Conservation (phyloP, 2,797 vertebrate genomes). For the Iguana delicatissima region DNA sequence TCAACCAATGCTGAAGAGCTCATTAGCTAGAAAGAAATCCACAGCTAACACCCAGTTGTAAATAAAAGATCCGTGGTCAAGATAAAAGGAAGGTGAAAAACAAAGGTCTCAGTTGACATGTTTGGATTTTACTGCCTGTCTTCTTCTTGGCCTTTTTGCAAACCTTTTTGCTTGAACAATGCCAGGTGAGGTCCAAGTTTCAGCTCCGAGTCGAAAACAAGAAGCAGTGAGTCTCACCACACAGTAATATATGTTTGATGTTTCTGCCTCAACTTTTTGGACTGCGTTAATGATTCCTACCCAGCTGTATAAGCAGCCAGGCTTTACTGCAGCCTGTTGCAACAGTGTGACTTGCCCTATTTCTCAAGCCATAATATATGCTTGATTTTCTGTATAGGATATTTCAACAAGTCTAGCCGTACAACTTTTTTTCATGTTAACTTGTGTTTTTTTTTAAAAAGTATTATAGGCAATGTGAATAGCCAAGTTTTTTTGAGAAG, state of each 20-base stretch:
- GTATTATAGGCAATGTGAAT: slow-evolving; percentile 21
- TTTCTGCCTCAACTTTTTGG: neutral
- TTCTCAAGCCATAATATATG: slow-evolving; percentile 32
- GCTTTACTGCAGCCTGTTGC: slow-evolving; percentile 29
- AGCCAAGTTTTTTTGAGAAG: neutral
- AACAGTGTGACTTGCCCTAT: slow-evolving; percentile 26
- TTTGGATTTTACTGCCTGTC: neutral
- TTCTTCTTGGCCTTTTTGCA: neutral
- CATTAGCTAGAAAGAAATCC: neutral
- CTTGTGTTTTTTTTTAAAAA: slow-evolving; percentile 44
- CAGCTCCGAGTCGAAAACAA: neutral
- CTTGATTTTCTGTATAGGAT: slow-evolving; percentile 48
- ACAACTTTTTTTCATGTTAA: neutral
- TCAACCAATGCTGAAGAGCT: neutral
- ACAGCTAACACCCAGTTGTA: slow-evolving; percentile 11
- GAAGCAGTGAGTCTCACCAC: neutral
- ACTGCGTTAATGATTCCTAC: neutral
- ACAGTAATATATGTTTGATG: neutral
- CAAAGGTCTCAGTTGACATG: slow-evolving; percentile 9
- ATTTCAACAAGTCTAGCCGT: slow-evolving; percentile 45
- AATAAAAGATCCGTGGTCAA: slow-evolving; percentile 12
- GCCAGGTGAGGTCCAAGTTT: neutral
- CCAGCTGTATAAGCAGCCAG: neutral
- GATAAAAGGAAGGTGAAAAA: slow-evolving; percentile 13
- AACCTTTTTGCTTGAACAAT: neutral